These are phyloP conservation scores for Escarpia spicata DNA, from an alignment of 2,888 invertebrate species.

Conservation along the genomic window DNA sequence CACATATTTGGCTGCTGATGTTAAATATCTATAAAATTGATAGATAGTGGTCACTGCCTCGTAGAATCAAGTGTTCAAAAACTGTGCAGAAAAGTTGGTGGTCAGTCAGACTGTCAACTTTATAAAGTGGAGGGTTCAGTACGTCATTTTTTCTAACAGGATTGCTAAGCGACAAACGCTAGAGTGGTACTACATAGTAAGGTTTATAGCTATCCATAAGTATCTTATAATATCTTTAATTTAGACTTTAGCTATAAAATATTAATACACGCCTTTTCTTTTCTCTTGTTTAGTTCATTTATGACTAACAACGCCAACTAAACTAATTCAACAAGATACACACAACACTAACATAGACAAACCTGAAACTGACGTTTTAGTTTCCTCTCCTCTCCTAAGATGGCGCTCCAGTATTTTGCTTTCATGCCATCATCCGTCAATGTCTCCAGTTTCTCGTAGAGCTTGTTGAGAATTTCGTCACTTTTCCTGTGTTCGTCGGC, in stretches of 20 bases:
- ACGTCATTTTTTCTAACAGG: too few species aligned
- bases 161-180: too few species aligned
- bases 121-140: too few species aligned
- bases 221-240: neutral
- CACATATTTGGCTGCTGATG: neutral
- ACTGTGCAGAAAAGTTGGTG: too few species aligned
- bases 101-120: too few species aligned
- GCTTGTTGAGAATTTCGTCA: neutral
- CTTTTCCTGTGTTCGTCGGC: neutral
- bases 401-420: neutral
- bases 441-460: neutral
- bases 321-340: neutral
- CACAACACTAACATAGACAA: neutral
- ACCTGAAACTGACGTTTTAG: constrained; percentile 14
- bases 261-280: too few species aligned
- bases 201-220: neutral
- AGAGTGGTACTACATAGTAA: too few species aligned
- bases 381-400: constrained; percentile 19
- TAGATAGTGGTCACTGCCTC: neutral
- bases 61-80: too few species aligned
- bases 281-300: too few species aligned
- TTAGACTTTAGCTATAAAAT: too few species aligned
- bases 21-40: neutral
- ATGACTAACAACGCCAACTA: too few species aligned
- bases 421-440: neutral